These are phyloP conservation scores for Paraplagusia blochii DNA, from an alignment of 2,113 vertebrate species.

Conservation along the genomic window DNA sequence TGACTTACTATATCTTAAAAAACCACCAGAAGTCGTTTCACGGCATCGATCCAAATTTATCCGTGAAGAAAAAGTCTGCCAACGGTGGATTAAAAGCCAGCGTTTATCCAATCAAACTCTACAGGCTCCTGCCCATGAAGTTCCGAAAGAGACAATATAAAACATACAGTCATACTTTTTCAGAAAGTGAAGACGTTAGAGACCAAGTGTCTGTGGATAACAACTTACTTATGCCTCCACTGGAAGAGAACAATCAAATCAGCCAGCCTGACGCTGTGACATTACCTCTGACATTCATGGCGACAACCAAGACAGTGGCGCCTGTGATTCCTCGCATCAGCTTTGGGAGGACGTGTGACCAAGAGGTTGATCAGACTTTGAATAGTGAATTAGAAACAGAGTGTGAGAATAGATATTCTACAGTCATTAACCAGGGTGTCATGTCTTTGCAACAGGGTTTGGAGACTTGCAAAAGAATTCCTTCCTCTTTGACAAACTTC, in stretches of 20 bases:
- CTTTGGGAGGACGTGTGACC: slow-evolving; percentile 66
- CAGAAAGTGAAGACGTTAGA: slow-evolving; percentile 69
- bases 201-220: slow-evolving; percentile 69
- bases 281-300: slow-evolving; percentile 79
- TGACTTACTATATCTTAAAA: slow-evolving; percentile 98
- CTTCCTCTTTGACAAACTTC: slow-evolving; percentile 43
- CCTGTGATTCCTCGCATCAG: slow-evolving; percentile 73
- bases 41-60: slow-evolving; percentile 90
- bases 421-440: slow-evolving; percentile 79
- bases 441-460: slow-evolving; percentile 79
- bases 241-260: slow-evolving; percentile 73
- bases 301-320: slow-evolving; percentile 75
- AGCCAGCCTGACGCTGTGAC: slow-evolving; percentile 56
- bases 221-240: slow-evolving; percentile 74
- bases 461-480: slow-evolving; percentile 76
- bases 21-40: slow-evolving; percentile 98
- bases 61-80: slow-evolving; percentile 88
- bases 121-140: slow-evolving; percentile 94
- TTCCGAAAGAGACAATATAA: slow-evolving; percentile 89
- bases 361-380: slow-evolving; percentile 43
- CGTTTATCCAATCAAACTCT: slow-evolving; percentile 95
- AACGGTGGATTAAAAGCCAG: slow-evolving; percentile 88
- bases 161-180: slow-evolving; percentile 83
- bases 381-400: slow-evolving; percentile 43
- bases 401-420: slow-evolving; percentile 53